Percentiles rank a stretch among this genome's conserved stretches.
Conservation (phyloP, 2,113 vertebrate species). For the Amazona vittata region DNA sequence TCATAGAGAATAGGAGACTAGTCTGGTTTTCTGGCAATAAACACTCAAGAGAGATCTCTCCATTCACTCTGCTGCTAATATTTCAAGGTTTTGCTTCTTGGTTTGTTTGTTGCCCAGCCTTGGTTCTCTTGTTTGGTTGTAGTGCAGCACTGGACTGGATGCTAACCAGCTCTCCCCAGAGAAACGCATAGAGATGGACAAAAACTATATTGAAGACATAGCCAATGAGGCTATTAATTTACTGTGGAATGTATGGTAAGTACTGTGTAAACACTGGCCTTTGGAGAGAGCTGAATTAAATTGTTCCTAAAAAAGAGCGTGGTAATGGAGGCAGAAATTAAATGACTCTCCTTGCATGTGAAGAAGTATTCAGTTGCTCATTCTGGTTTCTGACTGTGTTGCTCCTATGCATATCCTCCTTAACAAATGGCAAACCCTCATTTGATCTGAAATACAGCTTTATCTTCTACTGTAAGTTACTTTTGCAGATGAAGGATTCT, state of each 20-base stretch:
- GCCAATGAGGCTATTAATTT: slow-evolving; percentile 92
- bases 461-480: background rate
- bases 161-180: slow-evolving; percentile 59
- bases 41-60: background rate
- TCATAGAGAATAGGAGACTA: background rate
- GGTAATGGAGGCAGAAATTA: background rate
- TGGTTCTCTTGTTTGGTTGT: slow-evolving; percentile 54
- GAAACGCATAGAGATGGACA: slow-evolving; percentile 70
- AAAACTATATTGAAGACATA: slow-evolving; percentile 83
- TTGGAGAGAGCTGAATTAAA: background rate
- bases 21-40: background rate
- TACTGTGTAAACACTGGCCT: background rate
- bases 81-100: background rate
- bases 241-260: slow-evolving; percentile 97
- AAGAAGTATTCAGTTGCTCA: background rate
- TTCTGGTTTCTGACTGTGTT: background rate
- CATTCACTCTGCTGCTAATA: background rate
- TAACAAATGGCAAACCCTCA: background rate
- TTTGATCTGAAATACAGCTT: background rate
- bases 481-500: background rate
- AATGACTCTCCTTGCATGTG: background rate
- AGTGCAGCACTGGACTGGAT: slow-evolving; percentile 83
- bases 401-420: background rate
- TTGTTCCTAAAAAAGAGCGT: background rate
- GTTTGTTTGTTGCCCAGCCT: background rate